phyloP scores from a whole-genome alignment of 1,140 invertebrate genomes.

The Drosophila willistoni region DNA sequence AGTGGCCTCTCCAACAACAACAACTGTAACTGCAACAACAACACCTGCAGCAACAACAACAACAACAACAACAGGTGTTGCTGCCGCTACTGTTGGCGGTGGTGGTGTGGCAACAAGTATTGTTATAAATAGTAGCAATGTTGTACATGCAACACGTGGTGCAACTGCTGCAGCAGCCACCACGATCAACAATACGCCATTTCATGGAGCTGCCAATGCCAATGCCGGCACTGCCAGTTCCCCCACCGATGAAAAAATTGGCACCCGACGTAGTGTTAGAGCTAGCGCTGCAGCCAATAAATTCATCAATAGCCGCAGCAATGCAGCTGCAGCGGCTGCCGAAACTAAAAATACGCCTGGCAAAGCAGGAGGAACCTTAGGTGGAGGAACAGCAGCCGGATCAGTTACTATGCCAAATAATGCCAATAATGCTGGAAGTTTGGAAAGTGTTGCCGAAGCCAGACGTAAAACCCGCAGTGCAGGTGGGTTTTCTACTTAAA shows the following conservation, averaged over 20 bases:
- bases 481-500: conserved; percentile 82
- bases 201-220: conserved; percentile 7
- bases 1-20: conserved; percentile 10
- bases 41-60: neutral
- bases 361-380: conserved; percentile 31
- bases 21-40: conserved; percentile 32
- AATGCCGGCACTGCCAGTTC: conserved; percentile 38
- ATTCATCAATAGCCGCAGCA: conserved; percentile 72
- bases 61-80: conserved; percentile 7
- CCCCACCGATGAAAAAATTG: conserved; percentile 80
- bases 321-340: conserved; percentile 59
- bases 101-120: neutral
- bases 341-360: conserved; percentile 51
- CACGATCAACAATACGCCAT: conserved; percentile 45
- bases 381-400: conserved; percentile 10
- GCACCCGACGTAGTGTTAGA: conserved; percentile 71
- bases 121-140: conserved; percentile 27
- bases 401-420: conserved; percentile 4
- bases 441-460: conserved; percentile 73
- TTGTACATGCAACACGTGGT: conserved; percentile 69
- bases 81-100: neutral
- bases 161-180: conserved; percentile 66
- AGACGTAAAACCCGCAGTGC: conserved; percentile 87
- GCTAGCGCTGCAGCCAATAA: conserved; percentile 80
- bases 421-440: conserved; percentile 30